Percentiles rank a stretch among this genome's conserved stretches.
Conservation (phyloP, 2,113 vertebrate species). For the Arothron firmamentum region DNA sequence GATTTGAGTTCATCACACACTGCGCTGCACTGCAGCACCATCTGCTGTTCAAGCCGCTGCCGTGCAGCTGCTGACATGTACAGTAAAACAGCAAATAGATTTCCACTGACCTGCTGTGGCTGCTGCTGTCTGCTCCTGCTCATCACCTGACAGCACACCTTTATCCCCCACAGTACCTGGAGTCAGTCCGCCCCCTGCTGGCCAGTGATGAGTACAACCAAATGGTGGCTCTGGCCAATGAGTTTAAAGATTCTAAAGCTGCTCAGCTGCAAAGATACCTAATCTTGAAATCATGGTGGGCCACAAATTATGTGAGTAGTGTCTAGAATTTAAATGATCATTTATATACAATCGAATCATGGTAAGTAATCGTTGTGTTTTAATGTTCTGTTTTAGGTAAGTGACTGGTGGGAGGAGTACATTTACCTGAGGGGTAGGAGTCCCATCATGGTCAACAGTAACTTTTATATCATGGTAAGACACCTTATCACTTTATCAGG, state of each 20-base stretch:
- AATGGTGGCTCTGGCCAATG: slow-evolving; percentile 82
- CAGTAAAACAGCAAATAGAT: not conserved
- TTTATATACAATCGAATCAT: not conserved
- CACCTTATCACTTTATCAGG: not conserved
- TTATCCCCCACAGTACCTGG: slow-evolving; percentile 81
- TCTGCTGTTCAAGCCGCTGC: not conserved
- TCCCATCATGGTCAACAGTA: slow-evolving; percentile 96
- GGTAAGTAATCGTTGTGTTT: not conserved
- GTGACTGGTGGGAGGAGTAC: slow-evolving; percentile 86
- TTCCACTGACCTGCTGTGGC: not conserved
- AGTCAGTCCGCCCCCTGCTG: slow-evolving; percentile 85
- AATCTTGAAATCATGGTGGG: slow-evolving; percentile 92
- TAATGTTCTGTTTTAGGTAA: slow-evolving; percentile 48
- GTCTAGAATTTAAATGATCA: not conserved
- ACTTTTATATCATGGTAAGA: slow-evolving; percentile 92
- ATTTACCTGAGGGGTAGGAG: slow-evolving; percentile 85
- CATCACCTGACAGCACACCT: slow-evolving; percentile 4
- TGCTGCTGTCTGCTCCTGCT: not conserved
- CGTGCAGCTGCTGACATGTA: not conserved
- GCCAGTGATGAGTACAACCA: slow-evolving; percentile 74
- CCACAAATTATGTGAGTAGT: slow-evolving; percentile 87
- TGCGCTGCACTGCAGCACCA: slow-evolving; percentile 48
- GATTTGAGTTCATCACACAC: slow-evolving; percentile 57
- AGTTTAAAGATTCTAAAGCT: slow-evolving; percentile 82
- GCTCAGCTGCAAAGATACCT: slow-evolving; percentile 87